Evolutionary conservation across 2,888 invertebrate genomes (phyloP).

Genomic region (Amiota mariae): DNA sequence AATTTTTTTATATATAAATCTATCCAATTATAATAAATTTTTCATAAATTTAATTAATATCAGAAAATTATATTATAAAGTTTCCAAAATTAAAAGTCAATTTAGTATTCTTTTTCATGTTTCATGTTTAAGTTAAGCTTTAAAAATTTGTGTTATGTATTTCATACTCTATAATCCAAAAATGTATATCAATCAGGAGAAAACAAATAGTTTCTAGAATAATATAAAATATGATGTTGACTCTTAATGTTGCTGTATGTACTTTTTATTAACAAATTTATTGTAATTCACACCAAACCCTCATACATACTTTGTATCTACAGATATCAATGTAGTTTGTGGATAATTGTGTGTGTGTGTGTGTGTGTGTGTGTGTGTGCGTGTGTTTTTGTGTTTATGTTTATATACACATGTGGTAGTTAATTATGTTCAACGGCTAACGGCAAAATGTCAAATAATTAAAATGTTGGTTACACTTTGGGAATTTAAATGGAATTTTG

Average conservation of each 20-base stretch:
- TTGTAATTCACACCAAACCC: not conserved
- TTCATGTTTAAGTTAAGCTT: no score
- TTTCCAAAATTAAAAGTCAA: no score
- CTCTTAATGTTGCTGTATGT: not conserved
- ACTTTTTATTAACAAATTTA: not conserved
- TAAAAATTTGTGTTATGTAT: no score
- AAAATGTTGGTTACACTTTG: constrained; percentile 49
- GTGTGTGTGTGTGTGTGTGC: constrained; percentile 13
- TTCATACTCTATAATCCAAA: no score
- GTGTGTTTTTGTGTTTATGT: not conserved
- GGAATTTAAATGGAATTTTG: constrained; percentile 54
- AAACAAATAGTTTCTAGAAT: no score
- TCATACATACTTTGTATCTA: not conserved
- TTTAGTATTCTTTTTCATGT: no score
- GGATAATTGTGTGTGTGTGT: not conserved
- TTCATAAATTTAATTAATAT: no score
- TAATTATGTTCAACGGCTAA: constrained; percentile 64
- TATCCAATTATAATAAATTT: no score
- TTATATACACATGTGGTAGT: constrained; percentile 57
- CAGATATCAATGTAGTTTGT: not conserved
- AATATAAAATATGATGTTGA: not conserved
- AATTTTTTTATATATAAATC: no score
- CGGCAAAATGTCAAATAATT: constrained; percentile 66
- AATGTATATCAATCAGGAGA: no score
- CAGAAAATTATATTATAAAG: no score